Conservation (phyloP, 2,797 vertebrate species). For the Neostethus bicornis region DNA sequence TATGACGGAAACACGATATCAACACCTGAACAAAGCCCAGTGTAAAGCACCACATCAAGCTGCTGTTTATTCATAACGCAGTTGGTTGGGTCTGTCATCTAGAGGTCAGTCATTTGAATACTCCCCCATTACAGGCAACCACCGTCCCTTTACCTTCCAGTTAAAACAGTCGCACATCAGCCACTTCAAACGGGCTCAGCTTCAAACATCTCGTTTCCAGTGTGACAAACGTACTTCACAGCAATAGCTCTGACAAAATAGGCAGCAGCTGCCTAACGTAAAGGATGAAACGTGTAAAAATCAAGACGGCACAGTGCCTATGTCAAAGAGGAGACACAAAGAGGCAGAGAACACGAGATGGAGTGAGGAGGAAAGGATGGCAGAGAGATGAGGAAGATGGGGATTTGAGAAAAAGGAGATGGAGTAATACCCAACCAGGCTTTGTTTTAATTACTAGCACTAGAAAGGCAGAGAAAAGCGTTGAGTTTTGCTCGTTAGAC, state of each 20-base stretch:
- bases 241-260: conserved; percentile 82
- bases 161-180: conserved; percentile 74
- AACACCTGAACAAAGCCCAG: conserved; percentile 72
- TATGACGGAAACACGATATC: conserved; percentile 70
- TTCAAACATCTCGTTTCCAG: conserved; percentile 72
- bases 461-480: conserved; percentile 80
- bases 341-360: conserved; percentile 71
- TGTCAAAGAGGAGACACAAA: conserved; percentile 83
- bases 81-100: conserved; percentile 72
- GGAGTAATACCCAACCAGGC: conserved; percentile 77
- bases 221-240: conserved; percentile 80
- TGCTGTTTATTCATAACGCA: conserved; percentile 73
- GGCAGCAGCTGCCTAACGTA: conserved; percentile 83
- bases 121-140: conserved; percentile 70
- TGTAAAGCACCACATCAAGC: conserved; percentile 65
- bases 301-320: conserved; percentile 77
- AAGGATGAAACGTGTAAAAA: conserved; percentile 84
- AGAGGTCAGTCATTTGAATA: conserved; percentile 80
- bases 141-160: conserved; percentile 70
- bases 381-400: conserved; percentile 36
- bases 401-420: conserved; percentile 39
- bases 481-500: conserved; percentile 87
- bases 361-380: conserved; percentile 33
- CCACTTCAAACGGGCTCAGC: conserved; percentile 74
- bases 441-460: conserved; percentile 89